phyloP scores from a whole-genome alignment of 2,113 vertebrate genomes.

The Callochromis pleurospilus region DNA sequence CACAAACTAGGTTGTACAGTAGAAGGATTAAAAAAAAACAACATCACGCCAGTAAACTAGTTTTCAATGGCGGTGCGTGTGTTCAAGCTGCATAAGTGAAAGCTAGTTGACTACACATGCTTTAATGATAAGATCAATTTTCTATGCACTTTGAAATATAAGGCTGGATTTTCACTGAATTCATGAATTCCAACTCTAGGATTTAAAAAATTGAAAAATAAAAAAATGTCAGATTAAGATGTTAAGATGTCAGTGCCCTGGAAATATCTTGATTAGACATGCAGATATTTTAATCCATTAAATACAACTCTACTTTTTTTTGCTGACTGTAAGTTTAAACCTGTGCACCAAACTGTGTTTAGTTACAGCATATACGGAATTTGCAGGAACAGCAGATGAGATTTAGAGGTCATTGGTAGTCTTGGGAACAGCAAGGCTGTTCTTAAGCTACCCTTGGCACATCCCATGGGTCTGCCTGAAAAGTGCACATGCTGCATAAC shows the following conservation, averaged over 20 bases:
- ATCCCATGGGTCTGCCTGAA: conserved; percentile 22
- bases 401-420: conserved; percentile 35
- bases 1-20: conserved; percentile 51
- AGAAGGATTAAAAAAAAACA: background rate
- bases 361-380: background rate
- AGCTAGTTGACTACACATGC: background rate
- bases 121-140: background rate
- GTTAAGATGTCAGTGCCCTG: background rate
- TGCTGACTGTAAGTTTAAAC: conserved; percentile 11
- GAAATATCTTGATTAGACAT: background rate
- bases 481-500: conserved; percentile 60
- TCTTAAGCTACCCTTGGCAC: conserved; percentile 32
- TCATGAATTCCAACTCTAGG: background rate
- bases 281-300: background rate
- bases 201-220: background rate
- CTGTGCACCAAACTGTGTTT: background rate
- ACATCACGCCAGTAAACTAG: conserved; percentile 7
- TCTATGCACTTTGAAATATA: background rate
- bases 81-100: background rate
- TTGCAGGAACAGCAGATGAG: conserved; percentile 1
- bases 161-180: background rate
- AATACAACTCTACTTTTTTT: background rate
- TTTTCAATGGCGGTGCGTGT: background rate
- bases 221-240: background rate
- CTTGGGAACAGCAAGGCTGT: conserved; percentile 1